Conservation (phyloP, 2,113 vertebrate genomes). For the Lamprotornis superbus region DNA sequence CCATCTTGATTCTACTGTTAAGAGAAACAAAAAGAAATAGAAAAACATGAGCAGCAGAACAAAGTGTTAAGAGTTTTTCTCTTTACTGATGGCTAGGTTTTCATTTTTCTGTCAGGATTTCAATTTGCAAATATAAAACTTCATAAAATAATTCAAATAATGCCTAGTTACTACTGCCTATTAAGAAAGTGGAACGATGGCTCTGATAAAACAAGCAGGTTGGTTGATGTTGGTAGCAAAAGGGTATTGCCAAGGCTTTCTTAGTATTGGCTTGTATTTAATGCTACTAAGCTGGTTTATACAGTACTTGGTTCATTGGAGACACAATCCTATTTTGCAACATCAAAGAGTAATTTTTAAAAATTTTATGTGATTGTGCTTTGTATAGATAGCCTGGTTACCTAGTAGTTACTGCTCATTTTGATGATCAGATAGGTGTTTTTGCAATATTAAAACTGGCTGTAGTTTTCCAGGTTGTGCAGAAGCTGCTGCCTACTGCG, state of each 20-base stretch:
- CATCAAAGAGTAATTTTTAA: background rate
- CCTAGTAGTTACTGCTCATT: background rate
- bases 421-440: background rate
- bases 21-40: background rate
- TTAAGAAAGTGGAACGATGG: background rate
- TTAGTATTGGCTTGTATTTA: background rate
- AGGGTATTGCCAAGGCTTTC: background rate
- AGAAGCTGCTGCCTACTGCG: background rate
- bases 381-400: background rate
- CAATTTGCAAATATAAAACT: background rate
- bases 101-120: background rate
- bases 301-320: background rate
- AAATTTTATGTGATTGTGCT: background rate
- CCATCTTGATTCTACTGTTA: background rate
- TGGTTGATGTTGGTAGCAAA: background rate
- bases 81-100: background rate
- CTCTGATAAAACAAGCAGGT: background rate
- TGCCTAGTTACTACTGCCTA: background rate
- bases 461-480: background rate
- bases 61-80: background rate
- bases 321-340: background rate
- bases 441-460: background rate
- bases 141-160: background rate
- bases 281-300: background rate
- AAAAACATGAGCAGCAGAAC: background rate